Base-by-base conservation (phyloP, 1,140 invertebrate genomes). In the Scylla paramamosain region DNA sequence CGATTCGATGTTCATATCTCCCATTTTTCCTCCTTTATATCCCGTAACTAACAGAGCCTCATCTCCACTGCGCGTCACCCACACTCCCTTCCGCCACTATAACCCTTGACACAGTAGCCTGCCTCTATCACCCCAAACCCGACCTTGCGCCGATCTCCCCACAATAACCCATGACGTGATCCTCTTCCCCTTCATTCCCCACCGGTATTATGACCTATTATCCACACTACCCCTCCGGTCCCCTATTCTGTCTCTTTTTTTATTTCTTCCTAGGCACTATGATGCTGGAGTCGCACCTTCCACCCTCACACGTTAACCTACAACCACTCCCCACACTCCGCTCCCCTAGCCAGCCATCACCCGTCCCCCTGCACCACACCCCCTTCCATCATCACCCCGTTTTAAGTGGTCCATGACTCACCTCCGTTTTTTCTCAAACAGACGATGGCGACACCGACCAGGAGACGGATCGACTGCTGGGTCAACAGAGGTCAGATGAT, bases 391-490 rank as follows among this genome's bases (percentile, higher is more conserved):
- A 14, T 84, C 77, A 20, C 25, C 39, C 31, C 7, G 31, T 0
- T 48, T 84, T 31, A 28, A 28, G 10, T 45, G 8, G 77, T 12
- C 10, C 52, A 16, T 83, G 14, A 29, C 25, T 16, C 28, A 29
- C 31, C 86, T 93, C 32, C 83, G 28, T 87, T 96, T 96, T 95
- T 39, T 92, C 89, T 39, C 84, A 93, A 83, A 14, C 96, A 96
- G 95, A 96, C 29, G 96, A 96, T 92, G 96, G 96, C 96, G 97
- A 97, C 96, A 97, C 97, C 4, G 97, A 97, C 93, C 96, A 97
- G 95, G 97, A 97, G 96, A 97, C 97, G 67, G 97, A 97, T 91
- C 93, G 97, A 20, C 94, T 97, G 31, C 96, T 97, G 48, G 97
- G 97, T 39, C 96, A 97, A 91, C 97, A 97, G 96, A 93, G 97